A percentile compares a stretch with the other conserved stretches of the same genome.
Conservation (phyloP, 2,797 vertebrate species). For the Iguana delicatissima region DNA sequence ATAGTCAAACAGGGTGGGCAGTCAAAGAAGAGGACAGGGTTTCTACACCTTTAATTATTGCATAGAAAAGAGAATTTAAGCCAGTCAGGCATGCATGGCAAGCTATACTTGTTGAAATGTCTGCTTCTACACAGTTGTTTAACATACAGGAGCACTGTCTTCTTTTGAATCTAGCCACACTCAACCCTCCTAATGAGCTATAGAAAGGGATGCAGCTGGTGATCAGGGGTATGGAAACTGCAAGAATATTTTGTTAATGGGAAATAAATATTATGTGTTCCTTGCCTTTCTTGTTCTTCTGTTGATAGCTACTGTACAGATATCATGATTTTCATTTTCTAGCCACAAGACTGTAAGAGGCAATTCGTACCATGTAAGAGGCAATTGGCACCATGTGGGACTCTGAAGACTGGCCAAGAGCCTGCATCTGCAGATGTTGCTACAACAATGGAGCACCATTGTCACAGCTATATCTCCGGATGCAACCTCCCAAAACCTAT, state of each 20-base stretch:
- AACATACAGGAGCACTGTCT: too few relatives aligned
- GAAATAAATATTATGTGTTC: constrained; percentile 33
- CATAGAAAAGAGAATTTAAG: not conserved
- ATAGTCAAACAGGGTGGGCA: not conserved
- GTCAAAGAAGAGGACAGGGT: not conserved
- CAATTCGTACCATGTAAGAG: not conserved
- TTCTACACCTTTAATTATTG: not conserved
- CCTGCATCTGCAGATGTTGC: too few relatives aligned
- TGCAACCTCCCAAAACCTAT: too few relatives aligned
- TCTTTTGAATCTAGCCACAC: too few relatives aligned
- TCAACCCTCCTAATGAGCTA: not conserved
- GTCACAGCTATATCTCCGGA: too few relatives aligned
- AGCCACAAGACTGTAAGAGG: constrained; percentile 42
- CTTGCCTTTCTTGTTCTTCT: constrained; percentile 51
- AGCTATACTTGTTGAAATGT: not conserved
- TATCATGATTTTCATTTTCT: constrained; percentile 46
- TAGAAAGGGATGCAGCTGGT: not conserved
- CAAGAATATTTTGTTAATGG: not conserved
- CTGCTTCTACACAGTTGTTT: not conserved
- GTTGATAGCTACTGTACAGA: constrained; percentile 59
- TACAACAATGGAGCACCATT: too few relatives aligned
- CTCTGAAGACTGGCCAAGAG: not conserved
- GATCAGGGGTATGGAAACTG: not conserved
- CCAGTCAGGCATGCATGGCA: not conserved
- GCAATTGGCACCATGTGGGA: not conserved